Percentiles rank a stretch among this genome's conserved stretches.
Evolutionary conservation across 2,797 vertebrate genomes (phyloP).

Genomic region (Anguilla pacifica): DNA sequence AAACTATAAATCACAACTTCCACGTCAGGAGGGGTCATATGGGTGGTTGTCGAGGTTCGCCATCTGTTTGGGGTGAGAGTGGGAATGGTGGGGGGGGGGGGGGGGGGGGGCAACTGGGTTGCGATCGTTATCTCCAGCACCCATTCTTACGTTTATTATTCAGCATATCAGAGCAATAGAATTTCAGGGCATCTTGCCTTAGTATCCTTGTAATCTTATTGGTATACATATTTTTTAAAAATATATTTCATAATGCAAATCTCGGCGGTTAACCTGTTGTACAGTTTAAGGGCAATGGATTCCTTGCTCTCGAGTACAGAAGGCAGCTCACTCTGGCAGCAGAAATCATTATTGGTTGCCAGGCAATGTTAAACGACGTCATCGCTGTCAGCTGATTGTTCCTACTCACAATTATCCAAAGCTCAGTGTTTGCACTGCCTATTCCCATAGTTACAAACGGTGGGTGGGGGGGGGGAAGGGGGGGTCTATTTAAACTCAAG

Average conservation of each 20-base stretch:
- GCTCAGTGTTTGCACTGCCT: background rate
- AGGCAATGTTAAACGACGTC: background rate
- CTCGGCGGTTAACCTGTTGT: background rate
- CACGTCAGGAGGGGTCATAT: too few species aligned
- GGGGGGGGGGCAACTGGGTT: too few species aligned
- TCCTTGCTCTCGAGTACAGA: background rate
- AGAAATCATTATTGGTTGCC: background rate
- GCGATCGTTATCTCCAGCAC: too few species aligned
- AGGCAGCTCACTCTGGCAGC: background rate
- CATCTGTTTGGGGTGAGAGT: too few species aligned
- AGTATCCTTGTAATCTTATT: background rate
- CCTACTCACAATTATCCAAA: background rate
- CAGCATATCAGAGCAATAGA: background rate
- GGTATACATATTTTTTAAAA: background rate
- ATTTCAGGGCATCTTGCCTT: background rate
- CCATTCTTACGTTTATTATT: background rate
- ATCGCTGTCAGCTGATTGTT: background rate
- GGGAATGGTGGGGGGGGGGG: too few species aligned
- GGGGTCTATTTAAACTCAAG: background rate
- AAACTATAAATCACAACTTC: too few species aligned
- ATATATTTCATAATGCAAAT: background rate
- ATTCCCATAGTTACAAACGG: slow-evolving; percentile 12
- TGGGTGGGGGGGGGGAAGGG: too few species aligned
- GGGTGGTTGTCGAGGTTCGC: too few species aligned
- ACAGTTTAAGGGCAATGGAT: background rate